A percentile compares a stretch with the other conserved stretches of the same genome.
Evolutionary conservation across 2,888 invertebrate species (phyloP).

Genomic region (Perizoma flavofasciatum): DNA sequence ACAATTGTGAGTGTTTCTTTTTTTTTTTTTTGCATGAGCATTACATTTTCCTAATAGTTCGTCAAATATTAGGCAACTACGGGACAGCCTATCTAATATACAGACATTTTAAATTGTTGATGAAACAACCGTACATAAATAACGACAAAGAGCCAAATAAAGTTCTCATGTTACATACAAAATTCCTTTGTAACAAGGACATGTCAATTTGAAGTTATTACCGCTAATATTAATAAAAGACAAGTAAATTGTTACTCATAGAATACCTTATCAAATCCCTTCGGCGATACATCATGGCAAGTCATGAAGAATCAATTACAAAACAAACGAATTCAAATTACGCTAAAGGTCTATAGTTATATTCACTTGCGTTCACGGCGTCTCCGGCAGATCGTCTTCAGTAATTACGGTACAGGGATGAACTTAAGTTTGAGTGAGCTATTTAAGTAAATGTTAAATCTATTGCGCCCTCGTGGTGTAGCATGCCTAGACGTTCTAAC

Average conservation of each 20-base stretch:
- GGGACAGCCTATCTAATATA: no score
- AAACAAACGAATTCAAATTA: conserved; percentile 43
- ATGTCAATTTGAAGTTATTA: conserved; percentile 22
- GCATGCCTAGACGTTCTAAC: no score
- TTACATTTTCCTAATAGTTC: no score
- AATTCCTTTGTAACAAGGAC: conserved; percentile 6
- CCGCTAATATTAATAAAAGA: conserved; percentile 14
- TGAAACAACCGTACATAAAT: no score
- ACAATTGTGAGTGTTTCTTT: no score
- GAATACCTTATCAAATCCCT: not conserved
- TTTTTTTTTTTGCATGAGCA: no score
- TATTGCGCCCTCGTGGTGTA: no score
- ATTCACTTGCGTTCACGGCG: conserved; percentile 38
- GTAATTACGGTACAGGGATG: conserved; percentile 13
- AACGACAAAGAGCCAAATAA: no score
- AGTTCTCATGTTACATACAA: no score
- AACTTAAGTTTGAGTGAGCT: not conserved
- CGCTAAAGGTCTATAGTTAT: conserved; percentile 39
- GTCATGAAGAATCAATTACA: conserved; percentile 48
- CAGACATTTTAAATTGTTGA: no score
- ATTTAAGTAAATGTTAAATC: no score
- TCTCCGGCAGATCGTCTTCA: conserved; percentile 21
- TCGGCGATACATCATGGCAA: conserved; percentile 31
- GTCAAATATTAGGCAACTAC: no score
- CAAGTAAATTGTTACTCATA: conserved; percentile 20